Evolutionary conservation across 2,113 vertebrate species (phyloP).

Genomic region (Sarotherodon lohbergeri): DNA sequence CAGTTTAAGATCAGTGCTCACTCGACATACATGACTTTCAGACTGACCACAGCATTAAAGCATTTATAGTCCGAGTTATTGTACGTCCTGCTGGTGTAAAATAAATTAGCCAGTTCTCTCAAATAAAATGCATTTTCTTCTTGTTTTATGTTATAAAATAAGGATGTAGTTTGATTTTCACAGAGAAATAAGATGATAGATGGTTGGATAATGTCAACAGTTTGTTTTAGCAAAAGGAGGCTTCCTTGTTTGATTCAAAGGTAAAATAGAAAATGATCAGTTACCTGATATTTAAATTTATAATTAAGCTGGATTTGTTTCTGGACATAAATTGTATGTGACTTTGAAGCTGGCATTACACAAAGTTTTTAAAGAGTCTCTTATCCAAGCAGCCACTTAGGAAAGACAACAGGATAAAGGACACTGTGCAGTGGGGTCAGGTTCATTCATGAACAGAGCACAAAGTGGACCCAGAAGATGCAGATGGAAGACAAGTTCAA

Average conservation of each 20-base stretch:
- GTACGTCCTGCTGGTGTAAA: not conserved
- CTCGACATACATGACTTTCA: accelerated
- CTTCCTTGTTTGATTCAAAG: not conserved
- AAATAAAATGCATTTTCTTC: not conserved
- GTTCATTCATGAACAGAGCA: not conserved
- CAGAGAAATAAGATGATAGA: accelerated
- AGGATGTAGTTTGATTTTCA: not conserved
- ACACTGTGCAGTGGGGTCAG: not conserved
- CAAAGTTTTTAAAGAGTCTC: not conserved
- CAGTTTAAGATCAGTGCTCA: not conserved
- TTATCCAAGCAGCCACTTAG: not conserved
- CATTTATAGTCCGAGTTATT: accelerated
- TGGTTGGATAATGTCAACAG: not conserved
- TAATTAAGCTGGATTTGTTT: not conserved
- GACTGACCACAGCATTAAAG: not conserved
- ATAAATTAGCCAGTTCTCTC: not conserved
- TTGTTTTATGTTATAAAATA: not conserved
- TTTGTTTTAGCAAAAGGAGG: not conserved
- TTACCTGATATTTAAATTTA: accelerated
- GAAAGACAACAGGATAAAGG: not conserved
- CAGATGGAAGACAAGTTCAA: accelerated
- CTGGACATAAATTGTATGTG: not conserved
- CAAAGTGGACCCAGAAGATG: not conserved
- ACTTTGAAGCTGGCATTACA: not conserved
- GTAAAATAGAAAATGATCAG: not conserved